Base-by-base conservation (phyloP, 2,888 invertebrate species). In the Listrodromus nycthemerus region DNA sequence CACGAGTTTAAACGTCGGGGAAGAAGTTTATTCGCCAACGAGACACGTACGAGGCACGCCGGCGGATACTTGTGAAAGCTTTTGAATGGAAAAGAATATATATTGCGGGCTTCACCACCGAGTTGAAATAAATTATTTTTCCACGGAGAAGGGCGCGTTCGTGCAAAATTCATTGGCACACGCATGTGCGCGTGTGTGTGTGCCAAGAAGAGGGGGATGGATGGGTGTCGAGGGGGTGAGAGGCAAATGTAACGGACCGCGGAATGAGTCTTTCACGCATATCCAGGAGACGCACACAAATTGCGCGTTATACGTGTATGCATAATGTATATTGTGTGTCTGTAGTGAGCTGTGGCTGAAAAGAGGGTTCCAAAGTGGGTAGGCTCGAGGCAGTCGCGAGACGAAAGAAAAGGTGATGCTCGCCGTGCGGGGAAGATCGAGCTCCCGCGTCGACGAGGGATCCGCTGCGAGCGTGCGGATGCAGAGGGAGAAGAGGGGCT, bases 361-460 rank as follows among this genome's bases (percentile, higher is more conserved):
- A 66, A 83, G 63, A 73, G 78, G 78, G 73, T 24, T 83, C 69
- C 67, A 83, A 79, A 85, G 85, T 83, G 83, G 85, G 83, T 83
- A 83, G 83, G 81, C 71, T 85, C 76, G 80, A 55, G 70, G 75
- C 52, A 65, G 74, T 71, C 33, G 33, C 58, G 76, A 37, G 67
- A 71, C 80, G 61, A 52, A 69, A 75, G 52, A 69, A 71, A 61
- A 75, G 73, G 52, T 55, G 78, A 74, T 50, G 70, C 41, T 41
- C 21, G 33, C 19, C 30, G 79, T 45, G 52, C 48, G 61, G 58
- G 75, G 79, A 55, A 69, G 77, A 82, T 48, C 66, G 65, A 82
- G 78, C 65, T 75, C 80, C 76, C 65, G 86, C 76, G 84, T 63
- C 75, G 77, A 52, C 50, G 77, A 66, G 66, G 69, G 67, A 74